phyloP scores from a whole-genome alignment of 2,113 vertebrate species.

The Copsychus sechellarum region DNA sequence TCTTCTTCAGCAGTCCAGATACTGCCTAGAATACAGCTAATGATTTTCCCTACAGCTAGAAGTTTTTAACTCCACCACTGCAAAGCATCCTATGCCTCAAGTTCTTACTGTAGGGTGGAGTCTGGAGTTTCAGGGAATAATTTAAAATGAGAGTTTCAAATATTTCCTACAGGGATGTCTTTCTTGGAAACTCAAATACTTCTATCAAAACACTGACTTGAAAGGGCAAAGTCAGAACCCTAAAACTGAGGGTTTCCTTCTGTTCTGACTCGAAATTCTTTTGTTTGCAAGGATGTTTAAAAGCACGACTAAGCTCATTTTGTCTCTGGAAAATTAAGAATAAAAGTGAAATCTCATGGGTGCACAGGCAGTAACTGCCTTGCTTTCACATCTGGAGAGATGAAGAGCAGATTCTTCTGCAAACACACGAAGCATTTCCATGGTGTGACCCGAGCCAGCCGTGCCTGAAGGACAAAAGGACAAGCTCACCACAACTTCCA shows the following conservation, averaged over 20 bases:
- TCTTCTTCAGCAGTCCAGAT: neutral
- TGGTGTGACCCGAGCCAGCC: neutral
- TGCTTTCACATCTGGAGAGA: neutral
- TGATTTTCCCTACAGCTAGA: neutral
- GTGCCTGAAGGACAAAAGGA: neutral
- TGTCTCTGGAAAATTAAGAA: neutral
- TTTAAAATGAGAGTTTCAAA: neutral
- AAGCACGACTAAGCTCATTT: neutral
- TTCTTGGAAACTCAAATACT: neutral
- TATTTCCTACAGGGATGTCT: neutral
- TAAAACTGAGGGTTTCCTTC: rapidly evolving
- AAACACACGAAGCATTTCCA: neutral
- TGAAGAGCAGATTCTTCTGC: neutral
- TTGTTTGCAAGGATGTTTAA: neutral
- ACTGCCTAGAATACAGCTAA: neutral
- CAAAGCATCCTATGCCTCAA: neutral
- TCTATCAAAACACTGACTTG: neutral
- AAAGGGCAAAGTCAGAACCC: neutral
- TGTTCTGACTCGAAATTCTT: neutral
- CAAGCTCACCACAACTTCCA: neutral
- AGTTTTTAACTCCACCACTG: neutral
- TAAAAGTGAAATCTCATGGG: neutral
- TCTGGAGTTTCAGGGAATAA: neutral
- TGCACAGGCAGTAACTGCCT: neutral
- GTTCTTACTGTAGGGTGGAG: rapidly evolving